These are phyloP conservation scores for Pygoscelis adeliae DNA, from an alignment of 2,113 vertebrate species.

Conservation along the genomic window DNA sequence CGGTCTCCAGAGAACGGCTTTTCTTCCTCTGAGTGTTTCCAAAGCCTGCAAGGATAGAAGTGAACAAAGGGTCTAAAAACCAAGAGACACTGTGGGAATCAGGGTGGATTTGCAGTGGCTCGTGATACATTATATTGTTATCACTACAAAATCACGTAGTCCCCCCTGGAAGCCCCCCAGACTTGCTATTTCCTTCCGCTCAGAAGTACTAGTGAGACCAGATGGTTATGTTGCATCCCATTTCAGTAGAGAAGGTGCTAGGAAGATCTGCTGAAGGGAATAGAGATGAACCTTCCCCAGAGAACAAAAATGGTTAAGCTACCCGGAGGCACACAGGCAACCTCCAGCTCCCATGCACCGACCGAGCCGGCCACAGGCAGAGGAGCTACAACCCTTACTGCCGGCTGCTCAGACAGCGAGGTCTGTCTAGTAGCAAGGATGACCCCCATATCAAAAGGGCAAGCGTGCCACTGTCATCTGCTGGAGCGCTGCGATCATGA, in stretches of 20 bases:
- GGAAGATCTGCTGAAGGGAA: neutral
- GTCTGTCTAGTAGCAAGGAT: neutral
- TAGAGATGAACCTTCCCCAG: neutral
- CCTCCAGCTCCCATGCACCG: neutral
- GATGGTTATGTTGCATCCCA: neutral
- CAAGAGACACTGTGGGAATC: neutral
- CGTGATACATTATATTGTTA: neutral
- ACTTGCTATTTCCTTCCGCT: neutral
- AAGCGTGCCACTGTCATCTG: neutral
- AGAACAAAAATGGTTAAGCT: neutral
- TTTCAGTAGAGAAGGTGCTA: neutral
- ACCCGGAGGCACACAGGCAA: neutral
- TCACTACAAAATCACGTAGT: neutral
- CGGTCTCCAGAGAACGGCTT: neutral
- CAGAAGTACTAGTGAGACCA: neutral
- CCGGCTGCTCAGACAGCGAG: neutral
- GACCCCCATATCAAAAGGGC: neutral
- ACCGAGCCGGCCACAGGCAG: rapidly evolving
- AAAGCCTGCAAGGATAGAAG: neutral
- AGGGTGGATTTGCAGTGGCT: neutral
- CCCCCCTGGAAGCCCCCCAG: neutral
- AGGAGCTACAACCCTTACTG: neutral
- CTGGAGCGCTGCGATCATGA: neutral
- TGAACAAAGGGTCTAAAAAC: neutral
- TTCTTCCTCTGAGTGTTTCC: neutral